Evolutionary conservation across 2,888 invertebrate genomes (phyloP).

Genomic region (Oscheius sp.): DNA sequence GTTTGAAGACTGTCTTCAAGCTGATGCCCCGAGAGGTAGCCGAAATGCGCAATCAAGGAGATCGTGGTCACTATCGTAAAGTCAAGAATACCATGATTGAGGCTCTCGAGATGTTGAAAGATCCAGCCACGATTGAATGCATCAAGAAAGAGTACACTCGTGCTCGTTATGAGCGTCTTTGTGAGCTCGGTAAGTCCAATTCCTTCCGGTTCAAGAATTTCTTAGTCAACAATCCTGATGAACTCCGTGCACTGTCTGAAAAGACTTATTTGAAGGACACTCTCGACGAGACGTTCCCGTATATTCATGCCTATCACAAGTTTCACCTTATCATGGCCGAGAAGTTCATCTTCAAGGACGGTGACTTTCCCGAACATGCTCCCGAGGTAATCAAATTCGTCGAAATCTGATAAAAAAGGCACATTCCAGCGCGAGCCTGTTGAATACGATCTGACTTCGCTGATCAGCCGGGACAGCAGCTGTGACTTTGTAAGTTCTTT

Average conservation of each 20-base stretch:
- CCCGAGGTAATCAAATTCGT: neutral
- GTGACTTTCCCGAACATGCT: neutral
- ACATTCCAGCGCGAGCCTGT: neutral
- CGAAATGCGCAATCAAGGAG: neutral
- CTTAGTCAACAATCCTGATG: neutral
- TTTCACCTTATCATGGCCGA: neutral
- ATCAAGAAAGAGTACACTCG: neutral
- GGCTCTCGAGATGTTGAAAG: neutral
- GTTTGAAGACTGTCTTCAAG: neutral
- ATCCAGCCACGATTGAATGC: neutral
- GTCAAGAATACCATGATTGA: neutral
- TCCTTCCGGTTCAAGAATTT: neutral
- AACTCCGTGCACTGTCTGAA: neutral
- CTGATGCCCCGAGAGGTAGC: neutral
- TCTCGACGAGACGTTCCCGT: neutral
- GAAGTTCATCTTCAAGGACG: constrained; percentile 4
- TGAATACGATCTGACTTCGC: neutral
- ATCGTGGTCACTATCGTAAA: neutral
- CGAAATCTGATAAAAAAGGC: too few species aligned
- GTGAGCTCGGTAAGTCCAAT: neutral
- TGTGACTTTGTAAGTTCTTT: too few species aligned
- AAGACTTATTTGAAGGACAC: neutral
- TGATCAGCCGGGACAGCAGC: too few species aligned
- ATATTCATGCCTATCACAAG: neutral
- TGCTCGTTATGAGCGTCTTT: too few species aligned